A percentile compares a stretch with the other conserved stretches of the same genome.
Evolutionary conservation across 2,113 vertebrate species (phyloP).

Genomic region (Empidonax traillii): DNA sequence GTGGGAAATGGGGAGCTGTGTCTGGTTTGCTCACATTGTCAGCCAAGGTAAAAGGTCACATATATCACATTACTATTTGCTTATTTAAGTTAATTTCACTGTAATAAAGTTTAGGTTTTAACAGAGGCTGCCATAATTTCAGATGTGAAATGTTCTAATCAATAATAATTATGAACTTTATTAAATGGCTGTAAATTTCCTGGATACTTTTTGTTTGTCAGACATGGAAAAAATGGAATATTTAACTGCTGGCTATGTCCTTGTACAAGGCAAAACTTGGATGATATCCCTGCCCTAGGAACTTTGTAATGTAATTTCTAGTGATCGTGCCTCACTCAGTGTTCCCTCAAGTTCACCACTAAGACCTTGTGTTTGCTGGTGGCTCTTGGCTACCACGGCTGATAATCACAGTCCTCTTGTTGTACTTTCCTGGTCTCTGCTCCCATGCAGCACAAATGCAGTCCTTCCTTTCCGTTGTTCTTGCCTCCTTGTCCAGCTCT

Average conservation of each 20-base stretch:
- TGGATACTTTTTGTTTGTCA: background rate
- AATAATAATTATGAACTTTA: background rate
- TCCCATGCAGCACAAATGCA: background rate
- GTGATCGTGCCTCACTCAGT: background rate
- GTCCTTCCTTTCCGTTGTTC: background rate
- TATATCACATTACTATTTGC: background rate
- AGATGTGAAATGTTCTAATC: background rate
- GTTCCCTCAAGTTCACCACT: background rate
- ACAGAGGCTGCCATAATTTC: background rate
- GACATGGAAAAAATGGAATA: background rate
- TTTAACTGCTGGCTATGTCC: background rate
- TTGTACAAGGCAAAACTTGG: background rate
- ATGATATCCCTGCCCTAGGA: background rate
- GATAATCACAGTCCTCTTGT: background rate
- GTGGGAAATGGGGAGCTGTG: background rate
- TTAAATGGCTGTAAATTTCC: background rate
- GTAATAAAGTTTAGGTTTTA: background rate
- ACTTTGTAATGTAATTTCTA: background rate
- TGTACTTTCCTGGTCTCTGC: background rate
- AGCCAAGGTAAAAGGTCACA: background rate
- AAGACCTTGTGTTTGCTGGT: background rate
- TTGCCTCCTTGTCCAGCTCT: background rate
- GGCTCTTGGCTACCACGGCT: background rate
- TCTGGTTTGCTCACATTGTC: fast-evolving
- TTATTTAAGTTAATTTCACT: background rate